phyloP scores from a whole-genome alignment of 2,888 invertebrate genomes.

The Scelioninae gen. 2 region DNA sequence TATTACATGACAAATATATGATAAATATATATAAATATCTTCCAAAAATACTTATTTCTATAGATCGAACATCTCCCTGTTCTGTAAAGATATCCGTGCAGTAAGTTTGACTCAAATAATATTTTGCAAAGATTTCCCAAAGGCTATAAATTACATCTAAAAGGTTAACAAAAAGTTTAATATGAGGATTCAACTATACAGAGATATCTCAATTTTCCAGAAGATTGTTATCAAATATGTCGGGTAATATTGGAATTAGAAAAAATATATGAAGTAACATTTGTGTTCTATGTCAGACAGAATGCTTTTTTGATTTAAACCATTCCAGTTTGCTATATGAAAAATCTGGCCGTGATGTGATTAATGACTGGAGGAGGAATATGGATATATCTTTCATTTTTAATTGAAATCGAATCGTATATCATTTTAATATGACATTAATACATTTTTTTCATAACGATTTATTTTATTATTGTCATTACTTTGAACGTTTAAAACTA shows the following conservation, averaged over 20 bases:
- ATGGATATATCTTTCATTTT: conserved; percentile 8
- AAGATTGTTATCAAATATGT: conserved; percentile 21
- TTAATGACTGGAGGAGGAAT: conserved; percentile 5
- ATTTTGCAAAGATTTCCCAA: neutral
- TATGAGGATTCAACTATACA: neutral
- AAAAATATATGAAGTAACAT: conserved; percentile 20
- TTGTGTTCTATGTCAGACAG: conserved; percentile 10
- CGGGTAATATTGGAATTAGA: conserved; percentile 26
- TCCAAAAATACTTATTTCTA: no score
- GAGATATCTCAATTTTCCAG: conserved; percentile 20
- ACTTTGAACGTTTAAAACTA: no score
- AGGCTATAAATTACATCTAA: neutral
- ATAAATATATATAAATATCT: no score
- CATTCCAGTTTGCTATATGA: conserved; percentile 1
- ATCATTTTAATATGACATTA: no score
- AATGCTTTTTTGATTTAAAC: conserved; percentile 20
- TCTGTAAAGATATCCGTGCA: no score
- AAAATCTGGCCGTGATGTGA: conserved; percentile 5
- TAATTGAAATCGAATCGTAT: neutral
- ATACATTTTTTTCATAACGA: no score
- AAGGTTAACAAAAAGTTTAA: conserved; percentile 10
- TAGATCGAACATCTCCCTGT: no score
- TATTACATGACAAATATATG: no score
- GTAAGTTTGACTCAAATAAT: no score
- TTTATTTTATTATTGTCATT: no score